Evolutionary conservation across 2,797 vertebrate genomes (phyloP), one percentile per base, ranked within the genome.

Genomic region (Myotis vivesi): DNA sequence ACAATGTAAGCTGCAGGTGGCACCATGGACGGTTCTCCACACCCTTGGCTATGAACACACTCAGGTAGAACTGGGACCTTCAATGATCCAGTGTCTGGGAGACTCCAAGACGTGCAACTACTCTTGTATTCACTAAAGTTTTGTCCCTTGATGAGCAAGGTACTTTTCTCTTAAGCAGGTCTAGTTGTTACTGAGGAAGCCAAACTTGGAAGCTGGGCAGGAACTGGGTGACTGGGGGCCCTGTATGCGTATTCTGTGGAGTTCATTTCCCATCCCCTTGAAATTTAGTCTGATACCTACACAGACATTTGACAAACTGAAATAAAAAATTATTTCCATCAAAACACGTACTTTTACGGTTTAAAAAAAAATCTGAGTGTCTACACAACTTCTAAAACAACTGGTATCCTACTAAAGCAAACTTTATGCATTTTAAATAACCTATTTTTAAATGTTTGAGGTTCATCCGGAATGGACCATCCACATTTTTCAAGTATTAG

Each of bases 1-100:
- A 86, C 59, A 36, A 15, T 80, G 6, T 51, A 92, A 89, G 91
- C 75, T 41, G 88, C 90, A 96, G 97, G 93, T 97, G 95, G 96
- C 75, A 93, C 72, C 25, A 5, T 77, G 92, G 82, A 25, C 25
- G 51, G 68, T 71, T 79, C 89, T 77, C 53, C 62, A 77, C 49
- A 82, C 36, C 23, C 80, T 77, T 81, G 77, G 89, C 38, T 19
- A 9, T 25, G 68, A 87, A 23, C 33, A 15, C 0, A 19, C 25
- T 25, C 17, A 79, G 53, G 16, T 4, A 59, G 53, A 81, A 79
- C 8, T 6, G 28, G 49, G 19, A 38, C 80, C 33, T 10, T 53
- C 28, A 2, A 36, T 2, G 53, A 62, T 0, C 68, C 57, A n/a
- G 6, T 4, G 28, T 82, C 64, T 15, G 66, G 49, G 20, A 72